Base-by-base conservation (phyloP, 2,888 invertebrate species). In the Drosophila putrida region DNA sequence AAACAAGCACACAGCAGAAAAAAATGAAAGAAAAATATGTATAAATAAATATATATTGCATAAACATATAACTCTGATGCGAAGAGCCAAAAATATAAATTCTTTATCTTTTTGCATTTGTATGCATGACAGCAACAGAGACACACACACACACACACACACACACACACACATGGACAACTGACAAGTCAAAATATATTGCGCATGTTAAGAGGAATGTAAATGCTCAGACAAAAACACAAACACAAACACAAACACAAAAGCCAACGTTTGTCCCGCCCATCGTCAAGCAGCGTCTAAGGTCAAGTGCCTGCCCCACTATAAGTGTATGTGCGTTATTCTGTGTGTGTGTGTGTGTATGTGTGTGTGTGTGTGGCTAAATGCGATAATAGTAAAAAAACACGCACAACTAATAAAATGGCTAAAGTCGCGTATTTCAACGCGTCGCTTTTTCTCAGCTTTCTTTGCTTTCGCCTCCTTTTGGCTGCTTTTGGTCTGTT, bases 371-470 rank as follows among this genome's bases (percentile, higher is more conserved):
- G 55, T 54, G 38, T 6, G 57, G 46, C 50, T 57, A 58, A 80
- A 67, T 64, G 78, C 77, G 79, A 84, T 86, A 84, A 85, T 85
- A 84, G 84, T 87, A 78, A 78, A 87, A 86, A 82, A 84, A 87
- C 85, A 86, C 87, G 85, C 85, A 86, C 85, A 81, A 78, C 80
- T 86, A 84, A 87, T 86, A 86, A 87, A 86, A 84, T 78, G 85
- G 80, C 85, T 78, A 75, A 68, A 80, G 76, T 78, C 80, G 84
- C 82, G 83, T 71, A 80, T 82, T 83, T 80, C 78, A 69, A 67
- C 75, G 75, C 74, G 63, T 78, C 39, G 63, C 66, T 64, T 60
- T 41, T 28, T 31, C 41, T 44, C 36, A 25, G 20, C 59, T 61
- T 71, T 60, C 39, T 15, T 41, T 33, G 57, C 61, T 60, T 63